Evolutionary conservation across 2,888 invertebrate species (phyloP).

Genomic region (Ormyrus thymus): DNA sequence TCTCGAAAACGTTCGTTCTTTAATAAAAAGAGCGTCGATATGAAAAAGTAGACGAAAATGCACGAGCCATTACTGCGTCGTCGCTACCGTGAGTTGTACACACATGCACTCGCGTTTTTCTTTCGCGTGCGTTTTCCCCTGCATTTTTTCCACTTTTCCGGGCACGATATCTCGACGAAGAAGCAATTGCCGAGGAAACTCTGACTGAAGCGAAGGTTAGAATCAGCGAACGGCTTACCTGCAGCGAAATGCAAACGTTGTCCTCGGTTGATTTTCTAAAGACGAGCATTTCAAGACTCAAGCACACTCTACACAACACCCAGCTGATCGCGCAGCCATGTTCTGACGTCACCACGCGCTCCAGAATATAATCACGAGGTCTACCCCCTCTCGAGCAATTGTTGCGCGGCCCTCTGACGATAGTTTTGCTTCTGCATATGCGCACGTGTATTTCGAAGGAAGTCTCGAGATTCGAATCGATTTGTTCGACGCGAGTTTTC

Average conservation of each 20-base stretch:
- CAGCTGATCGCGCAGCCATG: conserved; percentile 74
- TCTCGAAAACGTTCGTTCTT: too few relatives aligned
- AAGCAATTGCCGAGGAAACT: too few relatives aligned
- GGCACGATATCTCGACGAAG: too few relatives aligned
- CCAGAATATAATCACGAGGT: conserved; percentile 58
- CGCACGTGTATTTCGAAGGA: too few relatives aligned
- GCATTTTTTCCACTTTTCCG: not conserved
- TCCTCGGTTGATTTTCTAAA: conserved; percentile 68
- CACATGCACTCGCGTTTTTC: not conserved
- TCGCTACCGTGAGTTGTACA: too few relatives aligned
- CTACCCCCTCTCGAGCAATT: not conserved
- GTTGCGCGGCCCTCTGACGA: not conserved
- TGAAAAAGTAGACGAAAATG: too few relatives aligned
- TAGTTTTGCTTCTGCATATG: too few relatives aligned
- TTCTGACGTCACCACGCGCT: conserved; percentile 71
- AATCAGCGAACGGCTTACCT: too few relatives aligned
- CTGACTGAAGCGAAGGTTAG: too few relatives aligned
- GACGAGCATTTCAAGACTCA: conserved; percentile 70
- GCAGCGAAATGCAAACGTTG: conserved; percentile 60
- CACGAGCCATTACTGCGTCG: too few relatives aligned
- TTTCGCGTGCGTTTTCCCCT: too few relatives aligned
- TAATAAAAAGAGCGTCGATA: too few relatives aligned
- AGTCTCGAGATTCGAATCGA: conserved; percentile 1
- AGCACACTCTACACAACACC: conserved; percentile 73
- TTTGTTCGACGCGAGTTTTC: not conserved